Evolutionary conservation across 2,113 vertebrate species (phyloP), one percentile per base, ranked within the genome.

Genomic region (Isurus oxyrinchus): DNA sequence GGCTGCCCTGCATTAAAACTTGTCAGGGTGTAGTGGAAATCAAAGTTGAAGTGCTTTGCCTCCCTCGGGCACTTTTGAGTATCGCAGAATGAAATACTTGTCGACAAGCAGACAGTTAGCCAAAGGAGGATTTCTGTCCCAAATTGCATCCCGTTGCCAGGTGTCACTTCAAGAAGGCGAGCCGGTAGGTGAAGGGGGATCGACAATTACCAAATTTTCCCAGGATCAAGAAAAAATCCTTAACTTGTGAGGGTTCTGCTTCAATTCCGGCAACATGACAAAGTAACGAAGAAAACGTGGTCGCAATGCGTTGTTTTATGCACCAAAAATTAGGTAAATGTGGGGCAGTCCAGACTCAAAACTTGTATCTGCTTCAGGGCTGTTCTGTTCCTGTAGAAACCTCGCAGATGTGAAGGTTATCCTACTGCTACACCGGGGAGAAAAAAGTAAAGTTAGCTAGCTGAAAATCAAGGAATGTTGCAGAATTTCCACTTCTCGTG

Each of bases 21-120:
- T n/a, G 98, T 98, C 97, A 99, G 97, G 0, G 94, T 44, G 94
- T 99, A 99, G 69, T 97, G 96, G 63, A 99, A 96, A 0, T 98
- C 98, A 97, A 98, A 99, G 97, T 99, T 97, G 4, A 98, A 96
- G 31, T 97, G 97, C 14, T 97, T 98, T 14, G 97, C 96, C 76
- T 97, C 97, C n/a, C 97, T 97, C 3, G 97, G 98, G 96, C 98
- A 99, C 96, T 97, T 96, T 98, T 97, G 97, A 76, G 95, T 0
- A 0, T 63, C 0, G 0, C 81, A 0, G 0, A 1, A 2, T 76
- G 66, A 96, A 0, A 16, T 61, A 57, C 69, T 7, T 23, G 96
- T 66, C 53, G 96, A 0, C 0, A 97, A 67, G 0, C 2, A 88
- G 81, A 97, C 91, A 5, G 63, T 94, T 53, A 97, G 49, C 69